Evolutionary conservation across 2,888 invertebrate species (phyloP), one percentile per base, ranked within the genome.

Genomic region (Rotaria sp.): DNA sequence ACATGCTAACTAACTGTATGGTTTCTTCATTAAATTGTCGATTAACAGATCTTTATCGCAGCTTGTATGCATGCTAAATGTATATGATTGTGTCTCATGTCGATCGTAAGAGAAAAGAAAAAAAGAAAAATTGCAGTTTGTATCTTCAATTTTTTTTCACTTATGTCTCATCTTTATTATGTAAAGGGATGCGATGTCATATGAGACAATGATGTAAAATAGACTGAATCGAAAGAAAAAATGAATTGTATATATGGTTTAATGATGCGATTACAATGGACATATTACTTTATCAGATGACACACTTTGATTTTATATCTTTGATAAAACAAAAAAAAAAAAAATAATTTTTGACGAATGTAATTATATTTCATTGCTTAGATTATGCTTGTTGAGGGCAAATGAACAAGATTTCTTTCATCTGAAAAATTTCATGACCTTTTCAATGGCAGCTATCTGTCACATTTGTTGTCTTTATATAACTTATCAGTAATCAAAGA

Each of bases 11-110:
- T 67, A 67, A 67, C 67, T n/a, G n/a, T 67, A 67, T 67, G 67
- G 67, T 67, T 67, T 67, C 67, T 67, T 67, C 67, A n/a, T 67
- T 0, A 67, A 67, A 67, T 67, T 67, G 67, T 35, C 67, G 67
- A 67, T 67, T 67, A 67, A 30, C 67, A 67, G 67, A 67, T 67
- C 30, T 67, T 67, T 67, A 67, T 67, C 67, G 35, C 35, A 13
- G 30, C 35, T 35, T 18, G 35, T 35, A 67, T 35, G 67, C 35
- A 3, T 67, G n/a, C 11, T 35, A 35, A 35, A 67, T 35, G 18
- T 67, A 2, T 30, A 15, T 67, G 67, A 67, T 67, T 67, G n/a
- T 35, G 67, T 67, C 35, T 30, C 35, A 67, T 15, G n/a, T 67
- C 30, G 67, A 15, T 15, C 1, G 35, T 0, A 30, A 50, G 15